Evolutionary conservation across 35 echinoderm and acorn worm species (phyloP).

Genomic region (Hemicentrotus pulcherrimus): DNA sequence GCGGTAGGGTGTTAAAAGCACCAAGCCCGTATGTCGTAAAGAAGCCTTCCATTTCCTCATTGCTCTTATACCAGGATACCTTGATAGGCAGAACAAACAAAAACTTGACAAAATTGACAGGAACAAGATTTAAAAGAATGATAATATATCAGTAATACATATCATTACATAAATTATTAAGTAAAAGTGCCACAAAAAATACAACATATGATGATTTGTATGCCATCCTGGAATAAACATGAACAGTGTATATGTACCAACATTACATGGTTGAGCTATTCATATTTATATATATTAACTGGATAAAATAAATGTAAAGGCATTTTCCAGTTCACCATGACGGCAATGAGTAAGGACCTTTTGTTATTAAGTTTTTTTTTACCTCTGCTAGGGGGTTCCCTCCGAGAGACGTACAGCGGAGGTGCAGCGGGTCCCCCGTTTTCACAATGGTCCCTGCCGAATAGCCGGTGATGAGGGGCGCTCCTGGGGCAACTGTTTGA

Average conservation of each 20-base stretch:
- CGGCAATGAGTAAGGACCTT: background rate
- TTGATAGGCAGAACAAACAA: background rate
- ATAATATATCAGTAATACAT: background rate
- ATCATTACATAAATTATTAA: too few relatives aligned
- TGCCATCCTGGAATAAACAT: too few relatives aligned
- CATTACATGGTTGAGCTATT: background rate
- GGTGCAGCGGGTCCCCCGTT: constrained; percentile 51
- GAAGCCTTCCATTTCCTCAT: constrained; percentile 69
- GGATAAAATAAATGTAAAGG: background rate
- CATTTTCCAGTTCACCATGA: background rate
- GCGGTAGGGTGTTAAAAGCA: constrained; percentile 63
- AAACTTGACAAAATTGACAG: background rate
- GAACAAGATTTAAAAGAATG: background rate
- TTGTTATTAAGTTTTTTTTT: background rate
- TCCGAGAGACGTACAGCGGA: constrained; percentile 72
- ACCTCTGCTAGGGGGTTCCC: constrained; percentile 95
- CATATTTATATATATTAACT: background rate
- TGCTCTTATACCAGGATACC: constrained; percentile 87
- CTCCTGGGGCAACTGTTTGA: constrained; percentile 69
- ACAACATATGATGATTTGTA: too few relatives aligned
- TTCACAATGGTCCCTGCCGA: constrained; percentile 57
- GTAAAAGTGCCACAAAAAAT: too few relatives aligned
- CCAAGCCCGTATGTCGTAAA: constrained; percentile 67
- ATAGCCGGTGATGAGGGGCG: constrained; percentile 82
- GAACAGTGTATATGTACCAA: too few relatives aligned